phyloP scores from a whole-genome alignment of 2,113 vertebrate species.

The Scartelaos histophorus region DNA sequence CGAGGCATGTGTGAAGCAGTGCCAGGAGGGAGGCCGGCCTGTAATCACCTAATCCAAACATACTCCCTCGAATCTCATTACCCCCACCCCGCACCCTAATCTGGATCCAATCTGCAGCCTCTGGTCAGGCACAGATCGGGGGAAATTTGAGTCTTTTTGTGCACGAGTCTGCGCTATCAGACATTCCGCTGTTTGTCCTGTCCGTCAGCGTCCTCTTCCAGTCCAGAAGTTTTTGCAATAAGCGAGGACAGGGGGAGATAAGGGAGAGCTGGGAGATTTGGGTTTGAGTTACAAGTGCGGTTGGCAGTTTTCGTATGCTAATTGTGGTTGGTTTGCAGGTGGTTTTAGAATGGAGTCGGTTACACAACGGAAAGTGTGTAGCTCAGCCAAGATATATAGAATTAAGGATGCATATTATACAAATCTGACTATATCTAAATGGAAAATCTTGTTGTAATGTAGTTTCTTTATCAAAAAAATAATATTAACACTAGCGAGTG shows the following conservation, averaged over 20 bases:
- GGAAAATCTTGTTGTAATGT: too few species aligned
- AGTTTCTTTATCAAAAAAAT: too few species aligned
- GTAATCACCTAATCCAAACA: constrained; percentile 84
- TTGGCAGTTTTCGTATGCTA: neutral
- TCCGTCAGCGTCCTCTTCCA: constrained; percentile 56
- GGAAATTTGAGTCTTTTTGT: constrained; percentile 78
- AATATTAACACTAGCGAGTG: too few species aligned
- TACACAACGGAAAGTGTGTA: neutral
- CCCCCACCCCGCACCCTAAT: constrained; percentile 74
- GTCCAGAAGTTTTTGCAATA: constrained; percentile 49
- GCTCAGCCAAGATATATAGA: neutral
- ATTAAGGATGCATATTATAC: too few species aligned
- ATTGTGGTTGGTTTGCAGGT: constrained; percentile 24
- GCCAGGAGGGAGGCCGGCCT: constrained; percentile 66
- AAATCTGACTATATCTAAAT: too few species aligned
- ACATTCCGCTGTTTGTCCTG: constrained; percentile 70
- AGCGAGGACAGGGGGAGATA: neutral
- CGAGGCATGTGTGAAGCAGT: constrained; percentile 50
- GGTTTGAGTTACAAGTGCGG: neutral
- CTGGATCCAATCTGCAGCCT: constrained; percentile 79
- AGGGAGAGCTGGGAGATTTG: neutral
- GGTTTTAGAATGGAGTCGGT: constrained; percentile 9
- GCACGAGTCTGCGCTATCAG: constrained; percentile 58
- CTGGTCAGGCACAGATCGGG: constrained; percentile 55
- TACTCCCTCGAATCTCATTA: constrained; percentile 79